These are phyloP conservation scores for Tineola bisselliella DNA, from an alignment of 2,888 invertebrate genomes.

Conservation along the genomic window DNA sequence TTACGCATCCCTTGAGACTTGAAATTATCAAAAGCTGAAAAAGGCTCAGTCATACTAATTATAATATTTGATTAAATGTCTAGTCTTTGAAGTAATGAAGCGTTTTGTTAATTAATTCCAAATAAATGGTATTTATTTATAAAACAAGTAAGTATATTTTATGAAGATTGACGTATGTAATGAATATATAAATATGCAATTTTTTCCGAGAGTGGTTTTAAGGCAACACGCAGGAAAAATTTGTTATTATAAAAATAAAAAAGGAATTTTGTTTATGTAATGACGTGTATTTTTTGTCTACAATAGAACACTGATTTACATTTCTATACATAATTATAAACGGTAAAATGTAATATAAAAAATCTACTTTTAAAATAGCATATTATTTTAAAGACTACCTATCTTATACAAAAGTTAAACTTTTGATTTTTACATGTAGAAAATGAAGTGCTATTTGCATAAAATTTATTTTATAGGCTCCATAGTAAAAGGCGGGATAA, in stretches of 20 bases:
- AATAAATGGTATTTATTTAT: neutral
- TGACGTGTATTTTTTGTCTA: no score
- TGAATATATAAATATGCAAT: neutral
- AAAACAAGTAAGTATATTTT: neutral
- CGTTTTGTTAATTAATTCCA: neutral
- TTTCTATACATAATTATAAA: no score
- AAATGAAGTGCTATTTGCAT: constrained; percentile 9
- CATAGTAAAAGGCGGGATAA: neutral
- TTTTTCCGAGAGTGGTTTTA: neutral
- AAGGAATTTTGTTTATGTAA: no score
- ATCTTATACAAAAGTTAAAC: neutral
- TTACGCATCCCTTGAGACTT: neutral
- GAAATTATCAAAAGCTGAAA: neutral
- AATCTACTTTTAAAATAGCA: no score
- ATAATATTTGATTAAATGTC: no score
- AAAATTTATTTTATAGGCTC: neutral
- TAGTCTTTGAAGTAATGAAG: neutral
- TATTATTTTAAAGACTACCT: neutral
- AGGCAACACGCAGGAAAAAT: neutral
- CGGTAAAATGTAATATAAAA: no score
- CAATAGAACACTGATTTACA: no score
- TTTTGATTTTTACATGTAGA: constrained; percentile 2
- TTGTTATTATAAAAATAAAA: no score
- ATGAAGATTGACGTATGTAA: neutral
- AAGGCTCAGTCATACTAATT: neutral